phyloP scores from a whole-genome alignment of 2,797 vertebrate species.

The Lithobates pipiens region DNA sequence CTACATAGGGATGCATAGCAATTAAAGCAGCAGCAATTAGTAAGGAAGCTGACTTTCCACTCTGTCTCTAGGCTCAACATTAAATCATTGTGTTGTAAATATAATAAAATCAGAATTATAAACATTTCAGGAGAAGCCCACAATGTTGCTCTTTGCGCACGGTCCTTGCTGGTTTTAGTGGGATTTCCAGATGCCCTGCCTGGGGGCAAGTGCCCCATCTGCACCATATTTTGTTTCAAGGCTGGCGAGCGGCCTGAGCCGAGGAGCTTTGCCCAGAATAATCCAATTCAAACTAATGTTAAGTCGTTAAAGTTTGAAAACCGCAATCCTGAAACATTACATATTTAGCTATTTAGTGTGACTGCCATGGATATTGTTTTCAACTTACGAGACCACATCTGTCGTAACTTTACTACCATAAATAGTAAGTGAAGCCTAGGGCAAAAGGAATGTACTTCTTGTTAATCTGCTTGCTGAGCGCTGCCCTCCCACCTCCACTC shows the following conservation, averaged over 20 bases:
- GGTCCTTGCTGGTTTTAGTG: slow-evolving; percentile 42
- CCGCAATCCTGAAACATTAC: slow-evolving; percentile 57
- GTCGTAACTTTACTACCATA: slow-evolving; percentile 49
- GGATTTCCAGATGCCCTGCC: slow-evolving; percentile 60
- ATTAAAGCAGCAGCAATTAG: neutral
- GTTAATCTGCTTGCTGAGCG: slow-evolving; percentile 38
- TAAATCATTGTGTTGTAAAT: slow-evolving; percentile 44
- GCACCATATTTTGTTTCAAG: slow-evolving; percentile 56
- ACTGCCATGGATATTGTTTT: slow-evolving; percentile 58
- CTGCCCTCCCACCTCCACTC: slow-evolving; percentile 24
- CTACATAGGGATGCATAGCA: slow-evolving; percentile 7
- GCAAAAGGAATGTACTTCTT: slow-evolving; percentile 45
- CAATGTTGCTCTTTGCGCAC: slow-evolving; percentile 11
- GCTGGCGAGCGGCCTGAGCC: slow-evolving; percentile 46
- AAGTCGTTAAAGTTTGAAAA: slow-evolving; percentile 56
- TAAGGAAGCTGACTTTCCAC: neutral
- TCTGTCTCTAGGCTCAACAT: slow-evolving; percentile 15
- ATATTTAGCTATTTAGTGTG: slow-evolving; percentile 59
- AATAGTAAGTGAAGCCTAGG: slow-evolving; percentile 52
- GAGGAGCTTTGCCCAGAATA: slow-evolving; percentile 56
- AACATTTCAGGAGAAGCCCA: slow-evolving; percentile 15
- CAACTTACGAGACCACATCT: slow-evolving; percentile 52
- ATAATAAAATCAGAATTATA: slow-evolving; percentile 47
- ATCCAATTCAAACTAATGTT: slow-evolving; percentile 60
- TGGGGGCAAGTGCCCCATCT: slow-evolving; percentile 56